phyloP scores from a whole-genome alignment of 2,888 invertebrate genomes.

The Drosophila infuscata region DNA sequence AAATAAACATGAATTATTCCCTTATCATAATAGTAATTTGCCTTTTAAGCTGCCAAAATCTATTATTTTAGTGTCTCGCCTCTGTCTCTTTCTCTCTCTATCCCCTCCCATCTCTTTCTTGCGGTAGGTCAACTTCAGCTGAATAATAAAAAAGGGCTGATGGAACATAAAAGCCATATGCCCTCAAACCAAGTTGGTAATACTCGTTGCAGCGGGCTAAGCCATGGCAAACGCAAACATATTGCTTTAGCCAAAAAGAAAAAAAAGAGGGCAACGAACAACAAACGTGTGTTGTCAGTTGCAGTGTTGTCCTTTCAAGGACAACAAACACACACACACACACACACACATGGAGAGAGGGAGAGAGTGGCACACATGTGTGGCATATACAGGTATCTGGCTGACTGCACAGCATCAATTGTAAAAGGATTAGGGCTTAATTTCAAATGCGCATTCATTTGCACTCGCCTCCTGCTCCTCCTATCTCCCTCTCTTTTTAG shows the following conservation, averaged over 20 bases:
- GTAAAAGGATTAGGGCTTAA: constrained; percentile 82
- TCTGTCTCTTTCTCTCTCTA: too few relatives aligned
- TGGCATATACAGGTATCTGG: constrained; percentile 59
- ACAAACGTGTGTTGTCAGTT: constrained; percentile 43
- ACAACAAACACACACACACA: constrained; percentile 33
- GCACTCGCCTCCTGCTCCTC: constrained; percentile 45
- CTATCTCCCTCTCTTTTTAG: neutral
- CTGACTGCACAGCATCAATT: constrained; percentile 81
- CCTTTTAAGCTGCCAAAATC: neutral
- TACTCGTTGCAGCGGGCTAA: constrained; percentile 38
- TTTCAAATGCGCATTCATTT: constrained; percentile 81
- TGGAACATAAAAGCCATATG: constrained; percentile 27
- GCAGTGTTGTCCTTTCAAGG: constrained; percentile 52
- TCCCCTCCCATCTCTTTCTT: neutral
- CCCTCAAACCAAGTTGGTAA: constrained; percentile 44
- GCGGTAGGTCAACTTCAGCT: neutral
- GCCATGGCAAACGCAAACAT: constrained; percentile 65
- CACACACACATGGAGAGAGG: neutral
- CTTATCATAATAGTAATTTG: constrained; percentile 34
- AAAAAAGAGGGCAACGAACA: constrained; percentile 25
- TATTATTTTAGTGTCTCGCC: constrained; percentile 1
- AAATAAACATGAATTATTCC: constrained; percentile 25
- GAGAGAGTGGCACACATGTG: constrained; percentile 14
- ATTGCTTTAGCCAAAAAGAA: constrained; percentile 52
- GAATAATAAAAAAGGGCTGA: constrained; percentile 1